These are phyloP conservation scores for Brachypteracias leptosomus DNA, from an alignment of 2,113 vertebrate species.

Conservation along the genomic window DNA sequence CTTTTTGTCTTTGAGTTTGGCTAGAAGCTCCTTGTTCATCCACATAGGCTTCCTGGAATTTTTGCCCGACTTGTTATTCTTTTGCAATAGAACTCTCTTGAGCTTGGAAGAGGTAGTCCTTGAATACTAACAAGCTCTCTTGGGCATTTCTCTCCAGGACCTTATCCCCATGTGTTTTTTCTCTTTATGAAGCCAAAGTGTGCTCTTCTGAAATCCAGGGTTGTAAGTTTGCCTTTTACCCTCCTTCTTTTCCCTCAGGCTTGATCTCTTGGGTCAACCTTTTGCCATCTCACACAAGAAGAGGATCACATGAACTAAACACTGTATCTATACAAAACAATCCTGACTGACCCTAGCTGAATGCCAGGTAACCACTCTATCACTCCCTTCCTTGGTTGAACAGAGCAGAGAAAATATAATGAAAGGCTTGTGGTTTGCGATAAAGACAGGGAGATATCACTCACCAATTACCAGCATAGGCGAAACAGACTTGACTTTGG, in stretches of 20 bases:
- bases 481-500: too few species aligned
- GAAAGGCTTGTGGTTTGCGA: too few species aligned
- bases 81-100: background rate
- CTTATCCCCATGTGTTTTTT: background rate
- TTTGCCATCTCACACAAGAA: background rate
- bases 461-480: too few species aligned
- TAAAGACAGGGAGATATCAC: too few species aligned
- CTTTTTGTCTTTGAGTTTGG: background rate
- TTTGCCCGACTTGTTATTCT: background rate
- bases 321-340: background rate
- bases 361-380: too few species aligned
- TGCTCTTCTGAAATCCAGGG: background rate
- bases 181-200: background rate
- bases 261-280: background rate
- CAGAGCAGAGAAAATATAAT: too few species aligned
- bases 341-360: too few species aligned
- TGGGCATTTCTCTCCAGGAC: background rate
- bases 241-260: background rate
- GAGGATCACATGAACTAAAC: background rate
- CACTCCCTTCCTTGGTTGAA: too few species aligned
- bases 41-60: background rate
- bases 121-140: background rate
- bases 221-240: background rate
- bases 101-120: background rate
- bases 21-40: background rate